Base-by-base conservation (phyloP, 2,888 invertebrate species). In the Cephalotes varians region DNA sequence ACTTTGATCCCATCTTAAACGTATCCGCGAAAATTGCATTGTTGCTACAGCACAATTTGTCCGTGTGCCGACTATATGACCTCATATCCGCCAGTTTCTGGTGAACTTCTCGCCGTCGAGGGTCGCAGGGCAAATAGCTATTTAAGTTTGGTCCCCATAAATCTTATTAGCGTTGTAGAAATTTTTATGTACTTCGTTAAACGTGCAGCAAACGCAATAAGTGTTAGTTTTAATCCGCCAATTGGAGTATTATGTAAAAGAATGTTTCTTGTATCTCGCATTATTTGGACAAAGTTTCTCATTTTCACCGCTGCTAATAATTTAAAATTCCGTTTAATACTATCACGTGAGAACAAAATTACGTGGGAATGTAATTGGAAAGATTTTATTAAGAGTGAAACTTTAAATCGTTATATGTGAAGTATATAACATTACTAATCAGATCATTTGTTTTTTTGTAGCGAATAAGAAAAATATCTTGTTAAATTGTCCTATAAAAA, bases 401-500 rank as follows among this genome's bases (percentile, higher is more conserved):
- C 4, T 18, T 51, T 12, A 51, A 28, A 51, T 64, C 9, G 3
- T 62, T 56, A 62, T 3, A 28, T 25, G 18, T 5, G n/a, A 7
- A 28, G 21, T 51, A 15, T 51, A 40, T 34, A 74, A 74, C 10
- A 47, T 51, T 67, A 18, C 18, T 18, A 28, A 56, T 51, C 28
- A 54, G 1, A 54, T 65, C 40, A 37, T 18, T 21, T 34, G 18
- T 77, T 77, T 10, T 69, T 21, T 77, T 54, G 9, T 12, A 21
- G 28, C 54, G 28, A 77, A 37, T 28, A 37, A 31, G 44, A 28
- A 47, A 49, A 9, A 28, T 60, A 21, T 47, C 83, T 87, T 74
- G 87, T 87, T 86, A 87, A 85, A 72, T 65, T 82, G 60, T 51
- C 60, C 31, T 15, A 15, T 58, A 77, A 81, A 56, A 81, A 25